Percentiles rank a stretch among this genome's conserved stretches.
These are phyloP conservation scores for Lateolabrax maculatus DNA, from an alignment of 2,797 vertebrate species.

Conservation along the genomic window DNA sequence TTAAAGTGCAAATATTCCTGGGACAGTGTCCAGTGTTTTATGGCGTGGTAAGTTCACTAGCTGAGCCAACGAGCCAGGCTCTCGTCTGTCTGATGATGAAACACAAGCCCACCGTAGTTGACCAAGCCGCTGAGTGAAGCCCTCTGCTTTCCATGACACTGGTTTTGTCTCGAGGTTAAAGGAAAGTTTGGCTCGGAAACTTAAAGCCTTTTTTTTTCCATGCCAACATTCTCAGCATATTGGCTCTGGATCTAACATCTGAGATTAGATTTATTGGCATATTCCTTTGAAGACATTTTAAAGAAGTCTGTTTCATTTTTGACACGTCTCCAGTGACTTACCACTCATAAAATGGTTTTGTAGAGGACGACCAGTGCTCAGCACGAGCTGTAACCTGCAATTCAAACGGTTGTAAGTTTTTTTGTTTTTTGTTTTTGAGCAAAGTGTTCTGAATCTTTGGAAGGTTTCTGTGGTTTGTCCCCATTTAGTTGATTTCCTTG, in stretches of 20 bases:
- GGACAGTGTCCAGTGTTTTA: constrained; percentile 50
- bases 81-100: constrained; percentile 50
- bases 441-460: constrained; percentile 57
- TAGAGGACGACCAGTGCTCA: constrained; percentile 4
- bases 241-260: constrained; percentile 62
- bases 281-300: constrained; percentile 40
- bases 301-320: constrained; percentile 48
- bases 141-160: constrained; percentile 47
- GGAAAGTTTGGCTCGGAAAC: constrained; percentile 50
- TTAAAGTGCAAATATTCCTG: constrained; percentile 41
- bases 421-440: too few relatives aligned
- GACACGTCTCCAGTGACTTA: constrained; percentile 41
- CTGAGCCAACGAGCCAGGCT: constrained; percentile 39
- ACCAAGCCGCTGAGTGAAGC: constrained; percentile 32
- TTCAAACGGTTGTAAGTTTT: constrained; percentile 52
- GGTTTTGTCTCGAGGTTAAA: constrained; percentile 48
- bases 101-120: constrained; percentile 52
- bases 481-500: constrained; percentile 71
- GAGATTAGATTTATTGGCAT: constrained; percentile 52
- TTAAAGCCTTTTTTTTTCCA: constrained; percentile 32
- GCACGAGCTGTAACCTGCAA: constrained; percentile 53
- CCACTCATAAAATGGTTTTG: constrained; percentile 40
- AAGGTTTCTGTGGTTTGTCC: constrained; percentile 65
- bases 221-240: constrained; percentile 48
- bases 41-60: constrained; percentile 36